Evolutionary conservation across 2,888 invertebrate genomes (phyloP), one percentile per base, ranked within the genome.

Genomic region (Andrena haemorrhoa): DNA sequence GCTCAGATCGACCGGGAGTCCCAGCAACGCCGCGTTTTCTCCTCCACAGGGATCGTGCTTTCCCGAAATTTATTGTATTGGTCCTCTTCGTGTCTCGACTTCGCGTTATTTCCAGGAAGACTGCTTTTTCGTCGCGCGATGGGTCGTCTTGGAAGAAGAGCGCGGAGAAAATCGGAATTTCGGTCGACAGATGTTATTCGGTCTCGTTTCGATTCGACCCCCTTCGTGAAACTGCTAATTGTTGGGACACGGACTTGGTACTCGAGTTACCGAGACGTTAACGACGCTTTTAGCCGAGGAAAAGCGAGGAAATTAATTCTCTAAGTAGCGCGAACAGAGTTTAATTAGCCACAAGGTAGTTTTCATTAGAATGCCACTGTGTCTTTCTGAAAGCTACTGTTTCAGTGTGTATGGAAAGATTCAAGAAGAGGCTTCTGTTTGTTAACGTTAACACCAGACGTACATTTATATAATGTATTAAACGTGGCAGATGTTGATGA

Each of bases 1-100:
- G 63, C 65, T 75, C 29, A 65, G 78, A 78, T 84, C 78, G 78
- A 65, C 75, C 78, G 78, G 70, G 75, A 82, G 75, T 77, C 75
- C 66, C 65, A 31, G 69, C 64, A 82, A 71, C 68, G 64, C 31
- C 64, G 64, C 64, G 68, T 66, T 73, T 47, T 82, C 75, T 75
- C 58, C 41, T 75, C 75, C 41, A 20, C 60, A 29, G 51, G 68
- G 31, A n/a, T 35, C n/a, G 29, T n/a, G 56, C 53, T 73, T 65
- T 16, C 65, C 53, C 10, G 41, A 81, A 73, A 83, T 81, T 72
- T 83, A 81, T 76, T 47, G 75, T 65, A 31, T 16, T 47, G 26
- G 58, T n/a, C 29, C n/a, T 49, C 23, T 33, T 60, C 65, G 20
- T 12, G 35, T 78, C 61, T 49, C 47, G 26, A 7, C 7, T 60